phyloP scores from a whole-genome alignment of 2,888 invertebrate genomes.

The Patella depressa region DNA sequence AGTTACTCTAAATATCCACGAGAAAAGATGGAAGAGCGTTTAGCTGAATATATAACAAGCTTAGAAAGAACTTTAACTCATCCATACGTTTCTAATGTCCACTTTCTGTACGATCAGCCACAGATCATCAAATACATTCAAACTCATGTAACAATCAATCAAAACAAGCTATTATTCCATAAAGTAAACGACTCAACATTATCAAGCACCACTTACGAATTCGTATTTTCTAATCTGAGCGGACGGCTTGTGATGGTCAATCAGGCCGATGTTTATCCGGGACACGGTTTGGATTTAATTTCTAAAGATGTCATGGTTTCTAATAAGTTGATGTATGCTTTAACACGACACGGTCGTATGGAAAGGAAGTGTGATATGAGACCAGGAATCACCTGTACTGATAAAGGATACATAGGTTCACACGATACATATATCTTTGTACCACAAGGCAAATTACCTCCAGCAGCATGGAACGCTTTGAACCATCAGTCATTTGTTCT shows the following conservation, averaged over 20 bases:
- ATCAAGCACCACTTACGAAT: conserved; percentile 11
- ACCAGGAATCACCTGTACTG: background rate
- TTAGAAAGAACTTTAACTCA: conserved; percentile 15
- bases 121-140: background rate
- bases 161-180: conserved; percentile 5
- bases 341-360: conserved; percentile 18
- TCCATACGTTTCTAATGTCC: conserved; percentile 14
- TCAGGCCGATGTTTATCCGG: conserved; percentile 24
- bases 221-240: conserved; percentile 11
- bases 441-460: conserved; percentile 2
- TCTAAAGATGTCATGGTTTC: background rate
- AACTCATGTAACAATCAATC: background rate
- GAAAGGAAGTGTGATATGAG: conserved; percentile 21
- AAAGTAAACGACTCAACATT: background rate
- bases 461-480: background rate
- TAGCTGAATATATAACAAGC: conserved; percentile 13
- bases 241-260: conserved; percentile 22
- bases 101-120: conserved; percentile 18
- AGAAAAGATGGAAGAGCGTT: background rate
- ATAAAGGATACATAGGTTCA: conserved; percentile 12
- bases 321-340: conserved; percentile 18
- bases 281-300: conserved; percentile 15
- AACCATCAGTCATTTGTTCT: background rate
- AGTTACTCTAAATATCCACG: too few relatives aligned
- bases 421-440: conserved; percentile 25